Percentiles rank a stretch among this genome's conserved stretches.
phyloP scores from a whole-genome alignment of 2,888 invertebrate genomes.

The Malthinus flaveolus region DNA sequence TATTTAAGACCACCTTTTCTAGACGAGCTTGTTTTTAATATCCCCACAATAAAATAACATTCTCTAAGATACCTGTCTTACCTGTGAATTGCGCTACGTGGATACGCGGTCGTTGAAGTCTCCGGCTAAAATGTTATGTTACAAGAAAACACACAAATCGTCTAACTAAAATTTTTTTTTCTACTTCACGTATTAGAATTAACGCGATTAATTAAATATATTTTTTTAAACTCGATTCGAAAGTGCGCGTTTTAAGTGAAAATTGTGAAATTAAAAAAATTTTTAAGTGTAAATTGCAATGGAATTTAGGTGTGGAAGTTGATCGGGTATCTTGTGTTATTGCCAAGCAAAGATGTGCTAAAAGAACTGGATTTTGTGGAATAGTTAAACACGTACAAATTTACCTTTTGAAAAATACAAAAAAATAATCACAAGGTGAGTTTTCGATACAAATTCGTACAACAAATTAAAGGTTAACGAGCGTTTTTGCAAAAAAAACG shows the following conservation, averaged over 20 bases:
- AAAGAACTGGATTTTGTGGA: background rate
- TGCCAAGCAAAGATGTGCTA: constrained; percentile 14
- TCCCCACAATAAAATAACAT: constrained; percentile 31
- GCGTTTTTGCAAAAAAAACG: no score
- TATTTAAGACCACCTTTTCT: constrained; percentile 15
- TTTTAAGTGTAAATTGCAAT: constrained; percentile 21
- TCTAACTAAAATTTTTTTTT: background rate
- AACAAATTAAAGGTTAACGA: no score
- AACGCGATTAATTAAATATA: background rate
- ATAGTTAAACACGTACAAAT: no score
- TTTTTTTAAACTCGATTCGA: background rate
- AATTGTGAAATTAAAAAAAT: background rate
- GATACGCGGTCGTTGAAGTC: constrained; percentile 36
- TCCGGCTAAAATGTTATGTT: constrained; percentile 19
- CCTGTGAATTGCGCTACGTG: constrained; percentile 40
- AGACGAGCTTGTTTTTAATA: constrained; percentile 4
- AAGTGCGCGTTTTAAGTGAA: background rate
- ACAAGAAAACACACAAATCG: background rate
- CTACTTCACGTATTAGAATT: background rate
- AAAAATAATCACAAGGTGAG: background rate
- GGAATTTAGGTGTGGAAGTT: constrained; percentile 35
- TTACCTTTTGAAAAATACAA: no score
- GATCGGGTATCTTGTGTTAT: constrained; percentile 21
- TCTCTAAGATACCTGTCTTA: constrained; percentile 41
- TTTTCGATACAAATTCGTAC: background rate